Conservation (phyloP, 2,113 vertebrate genomes). For the Henicopernis longicauda region DNA sequence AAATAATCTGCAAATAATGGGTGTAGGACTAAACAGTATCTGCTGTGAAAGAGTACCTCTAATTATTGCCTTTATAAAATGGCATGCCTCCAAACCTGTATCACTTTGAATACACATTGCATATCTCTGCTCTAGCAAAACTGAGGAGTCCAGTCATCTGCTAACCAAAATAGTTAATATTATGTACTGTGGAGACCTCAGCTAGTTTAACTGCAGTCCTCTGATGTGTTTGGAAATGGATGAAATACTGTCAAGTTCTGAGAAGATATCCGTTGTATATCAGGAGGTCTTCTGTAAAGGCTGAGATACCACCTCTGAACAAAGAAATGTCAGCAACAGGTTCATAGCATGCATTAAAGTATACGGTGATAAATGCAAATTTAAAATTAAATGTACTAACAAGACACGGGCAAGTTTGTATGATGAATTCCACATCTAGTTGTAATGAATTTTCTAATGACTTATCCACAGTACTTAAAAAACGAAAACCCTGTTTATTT, state of each 20-base stretch:
- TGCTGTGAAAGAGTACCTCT: neutral
- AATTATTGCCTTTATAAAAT: neutral
- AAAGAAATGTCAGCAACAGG: neutral
- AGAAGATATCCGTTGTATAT: neutral
- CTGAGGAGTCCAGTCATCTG: neutral
- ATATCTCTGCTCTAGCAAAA: neutral
- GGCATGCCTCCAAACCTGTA: neutral
- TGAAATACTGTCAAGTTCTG: neutral
- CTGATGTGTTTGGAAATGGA: neutral
- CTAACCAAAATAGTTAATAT: neutral
- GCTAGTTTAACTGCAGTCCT: neutral
- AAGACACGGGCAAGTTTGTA: neutral
- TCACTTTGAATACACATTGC: accelerated
- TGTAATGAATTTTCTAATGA: neutral
- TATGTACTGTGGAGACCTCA: neutral
- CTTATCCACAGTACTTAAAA: neutral
- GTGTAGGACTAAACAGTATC: neutral
- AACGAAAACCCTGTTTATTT: neutral
- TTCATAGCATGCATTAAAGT: neutral
- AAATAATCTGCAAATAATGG: neutral
- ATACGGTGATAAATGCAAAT: neutral
- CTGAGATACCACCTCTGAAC: neutral
- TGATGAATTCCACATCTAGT: neutral
- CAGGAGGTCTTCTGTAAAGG: neutral
- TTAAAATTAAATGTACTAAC: neutral